These are phyloP conservation scores for Ptychodera flava DNA, from an alignment of 35 echinoderm and acorn worm genomes.

Conservation along the genomic window DNA sequence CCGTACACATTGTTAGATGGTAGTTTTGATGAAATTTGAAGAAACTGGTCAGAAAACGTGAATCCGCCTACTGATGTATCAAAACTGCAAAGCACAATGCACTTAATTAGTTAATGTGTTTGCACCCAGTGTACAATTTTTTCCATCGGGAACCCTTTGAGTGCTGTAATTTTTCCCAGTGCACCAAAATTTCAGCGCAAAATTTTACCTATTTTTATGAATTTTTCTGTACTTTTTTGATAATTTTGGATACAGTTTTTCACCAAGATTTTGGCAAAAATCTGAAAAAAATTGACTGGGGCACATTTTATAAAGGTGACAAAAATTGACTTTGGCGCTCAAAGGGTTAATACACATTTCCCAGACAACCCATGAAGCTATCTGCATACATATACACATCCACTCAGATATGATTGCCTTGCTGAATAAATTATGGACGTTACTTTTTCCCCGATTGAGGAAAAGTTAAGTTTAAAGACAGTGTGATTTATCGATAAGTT, in stretches of 20 bases:
- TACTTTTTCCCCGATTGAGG: too few species aligned
- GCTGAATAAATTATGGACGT: not conserved
- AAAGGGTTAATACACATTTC: too few species aligned
- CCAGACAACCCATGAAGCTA: not conserved
- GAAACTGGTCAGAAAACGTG: constrained; percentile 85
- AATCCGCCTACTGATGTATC: constrained; percentile 67
- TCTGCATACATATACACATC: not conserved
- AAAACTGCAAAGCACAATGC: constrained; percentile 72
- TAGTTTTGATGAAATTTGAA: constrained; percentile 73
- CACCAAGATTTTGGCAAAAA: too few species aligned
- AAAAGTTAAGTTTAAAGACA: too few species aligned
- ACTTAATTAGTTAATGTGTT: not conserved
- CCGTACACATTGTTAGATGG: constrained; percentile 84
- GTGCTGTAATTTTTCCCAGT: not conserved
- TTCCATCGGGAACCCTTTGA: not conserved
- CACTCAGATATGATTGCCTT: not conserved
- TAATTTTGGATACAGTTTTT: too few species aligned
- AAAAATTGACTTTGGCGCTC: too few species aligned
- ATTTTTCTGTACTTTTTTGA: too few species aligned
- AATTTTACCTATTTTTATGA: too few species aligned
- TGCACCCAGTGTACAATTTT: not conserved
- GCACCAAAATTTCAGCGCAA: too few species aligned
- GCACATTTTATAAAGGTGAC: too few species aligned
- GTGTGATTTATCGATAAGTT: too few species aligned
- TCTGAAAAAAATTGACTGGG: too few species aligned